Evolutionary conservation across 2,797 vertebrate species (phyloP), one percentile per base, ranked within the genome.

Genomic region (Macropodus opercularis): DNA sequence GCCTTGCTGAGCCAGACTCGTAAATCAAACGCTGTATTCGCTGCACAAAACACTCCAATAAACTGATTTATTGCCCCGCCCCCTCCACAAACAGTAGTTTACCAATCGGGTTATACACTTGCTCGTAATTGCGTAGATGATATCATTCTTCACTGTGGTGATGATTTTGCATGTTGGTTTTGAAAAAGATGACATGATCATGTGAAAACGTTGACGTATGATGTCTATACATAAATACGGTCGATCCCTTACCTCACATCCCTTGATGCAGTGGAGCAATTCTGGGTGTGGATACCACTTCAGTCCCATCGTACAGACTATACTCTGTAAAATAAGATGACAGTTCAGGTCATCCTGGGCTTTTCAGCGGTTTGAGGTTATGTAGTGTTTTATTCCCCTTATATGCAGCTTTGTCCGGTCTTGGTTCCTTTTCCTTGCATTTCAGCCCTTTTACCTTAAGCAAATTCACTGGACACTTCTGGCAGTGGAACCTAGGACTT

Each of bases 271-370:
- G 88, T 95, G 94, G 56, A 99, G 94, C 64, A 93, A 81, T 58
- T 95, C 92, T 47, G 96, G 96, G 56, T 94, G 93, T 71, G 97
- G 98, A 80, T 95, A 97, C 98, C 98, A 99, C 90, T 95, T 96
- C 80, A 95, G 93, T 67, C 94, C 94, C 49, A 95, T 97, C 0
- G 97, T 98, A 79, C 98, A 99, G 65, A 98, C 93, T 47, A 99
- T 92, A 52, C 74, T 96, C 98, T 99, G 87, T 51, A 68, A 80
- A 71, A 75, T 14, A 55, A 76, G 49, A 84, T 19, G 73, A 51
- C 63, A 29, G 6, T 44, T 42, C 10, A 31, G 39, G 12, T 26
- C 11, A 50, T 42, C 34, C 9, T 40, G 38, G 2, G 13, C 19
- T 5, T 65, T 23, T 62, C 9, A 46, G 1, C 32, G 18, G 35